Conservation (phyloP, 2,797 vertebrate genomes). For the Enteromius mattozi region DNA sequence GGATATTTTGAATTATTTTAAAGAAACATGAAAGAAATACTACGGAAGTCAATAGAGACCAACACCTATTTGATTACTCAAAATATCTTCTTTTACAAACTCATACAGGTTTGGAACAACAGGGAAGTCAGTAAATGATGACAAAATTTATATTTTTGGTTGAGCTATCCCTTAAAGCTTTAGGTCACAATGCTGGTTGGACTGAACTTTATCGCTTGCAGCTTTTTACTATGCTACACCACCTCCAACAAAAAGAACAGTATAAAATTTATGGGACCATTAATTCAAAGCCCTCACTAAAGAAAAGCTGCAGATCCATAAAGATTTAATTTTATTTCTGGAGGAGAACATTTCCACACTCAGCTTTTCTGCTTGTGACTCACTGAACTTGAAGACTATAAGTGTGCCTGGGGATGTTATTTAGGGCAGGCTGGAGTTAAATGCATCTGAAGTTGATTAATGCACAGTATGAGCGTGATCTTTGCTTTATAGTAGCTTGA, state of each 20-base stretch:
- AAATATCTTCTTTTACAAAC: not conserved
- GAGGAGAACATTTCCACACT: conserved; percentile 25
- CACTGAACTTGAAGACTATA: not conserved
- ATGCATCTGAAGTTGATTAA: conserved; percentile 28
- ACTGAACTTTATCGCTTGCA: not conserved
- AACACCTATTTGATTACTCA: not conserved
- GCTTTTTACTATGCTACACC: not conserved
- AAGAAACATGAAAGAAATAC: not conserved
- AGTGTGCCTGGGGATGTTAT: conserved; percentile 2
- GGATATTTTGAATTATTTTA: not conserved
- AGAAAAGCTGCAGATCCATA: not conserved
- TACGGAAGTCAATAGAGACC: not conserved
- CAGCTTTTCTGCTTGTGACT: conserved; percentile 18
- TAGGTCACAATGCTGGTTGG: not conserved
- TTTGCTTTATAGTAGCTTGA: conserved; percentile 55
- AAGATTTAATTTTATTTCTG: not conserved
- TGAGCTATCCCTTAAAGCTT: not conserved
- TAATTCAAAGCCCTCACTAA: not conserved
- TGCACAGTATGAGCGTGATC: conserved; percentile 53
- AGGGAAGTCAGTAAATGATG: not conserved
- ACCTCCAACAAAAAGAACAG: not conserved
- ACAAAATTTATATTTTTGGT: not conserved
- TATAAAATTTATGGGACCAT: not conserved
- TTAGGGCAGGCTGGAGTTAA: not conserved
- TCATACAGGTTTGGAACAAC: not conserved